phyloP scores from a whole-genome alignment of 2,888 invertebrate species.

The Lasioglossum oenotherae region DNA sequence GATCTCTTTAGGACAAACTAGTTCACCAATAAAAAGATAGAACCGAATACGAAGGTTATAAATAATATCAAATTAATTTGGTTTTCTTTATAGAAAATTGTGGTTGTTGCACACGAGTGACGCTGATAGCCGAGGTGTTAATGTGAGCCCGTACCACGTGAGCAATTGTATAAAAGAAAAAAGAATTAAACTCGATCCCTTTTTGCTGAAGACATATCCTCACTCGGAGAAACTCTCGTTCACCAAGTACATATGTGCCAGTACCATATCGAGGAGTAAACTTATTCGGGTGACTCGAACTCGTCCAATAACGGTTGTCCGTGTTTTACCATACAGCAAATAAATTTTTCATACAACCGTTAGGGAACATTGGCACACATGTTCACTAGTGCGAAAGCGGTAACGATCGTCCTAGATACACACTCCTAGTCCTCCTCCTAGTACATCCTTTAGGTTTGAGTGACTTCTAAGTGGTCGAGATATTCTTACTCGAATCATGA shows the following conservation, averaged over 20 bases:
- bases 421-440: not conserved
- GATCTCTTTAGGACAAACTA: not conserved
- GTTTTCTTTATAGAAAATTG: not conserved
- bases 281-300: not conserved
- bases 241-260: not conserved
- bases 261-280: not conserved
- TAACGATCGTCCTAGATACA: constrained; percentile 27
- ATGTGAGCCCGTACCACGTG: not conserved
- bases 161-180: not conserved
- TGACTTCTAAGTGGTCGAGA: not conserved
- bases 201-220: not conserved
- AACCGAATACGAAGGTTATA: not conserved
- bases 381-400: constrained; percentile 18
- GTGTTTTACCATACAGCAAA: not conserved
- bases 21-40: not conserved
- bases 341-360: not conserved
- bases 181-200: not conserved
- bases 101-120: not conserved
- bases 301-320: not conserved
- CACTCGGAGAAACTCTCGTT: not conserved
- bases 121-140: not conserved
- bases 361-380: not conserved
- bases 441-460: not conserved
- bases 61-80: not conserved
- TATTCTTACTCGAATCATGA: not conserved